These are phyloP conservation scores for Chlorodrepanis virens DNA, from an alignment of 2,113 vertebrate species.

Conservation along the genomic window DNA sequence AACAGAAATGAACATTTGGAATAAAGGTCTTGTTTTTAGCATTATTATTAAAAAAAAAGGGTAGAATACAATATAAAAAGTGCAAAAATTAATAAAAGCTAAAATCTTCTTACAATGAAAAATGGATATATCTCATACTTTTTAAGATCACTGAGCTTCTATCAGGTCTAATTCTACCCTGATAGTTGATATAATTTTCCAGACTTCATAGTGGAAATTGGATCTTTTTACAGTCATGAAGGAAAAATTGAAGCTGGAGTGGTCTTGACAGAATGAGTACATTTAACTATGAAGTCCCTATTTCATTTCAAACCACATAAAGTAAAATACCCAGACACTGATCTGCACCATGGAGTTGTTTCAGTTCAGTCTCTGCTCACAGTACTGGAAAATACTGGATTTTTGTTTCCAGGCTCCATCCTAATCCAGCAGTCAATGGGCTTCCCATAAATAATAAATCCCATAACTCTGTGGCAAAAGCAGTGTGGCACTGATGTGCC, in stretches of 20 bases:
- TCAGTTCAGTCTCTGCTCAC: not conserved
- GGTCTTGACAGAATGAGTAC: not conserved
- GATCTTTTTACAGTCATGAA: not conserved
- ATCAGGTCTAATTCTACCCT: not conserved
- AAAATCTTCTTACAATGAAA: slow-evolving; percentile 8
- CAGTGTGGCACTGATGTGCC: not conserved
- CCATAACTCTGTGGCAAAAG: not conserved
- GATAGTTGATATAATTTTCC: not conserved
- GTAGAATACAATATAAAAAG: not conserved
- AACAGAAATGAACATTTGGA: not conserved
- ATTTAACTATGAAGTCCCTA: not conserved
- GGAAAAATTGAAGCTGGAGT: not conserved
- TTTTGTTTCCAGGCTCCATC: not conserved
- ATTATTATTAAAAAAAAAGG: not conserved
- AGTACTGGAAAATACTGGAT: not conserved
- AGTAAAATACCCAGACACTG: not conserved
- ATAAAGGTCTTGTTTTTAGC: not conserved
- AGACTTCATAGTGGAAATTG: not conserved
- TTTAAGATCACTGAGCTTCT: slow-evolving; percentile 37
- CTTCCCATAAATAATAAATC: not conserved
- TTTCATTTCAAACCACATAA: not conserved
- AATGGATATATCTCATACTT: slow-evolving; percentile 1
- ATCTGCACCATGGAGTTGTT: not conserved
- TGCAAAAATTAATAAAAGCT: not conserved
- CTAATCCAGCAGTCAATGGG: not conserved